phyloP scores from a whole-genome alignment of 1,140 invertebrate genomes.

The Halyomorpha halys region DNA sequence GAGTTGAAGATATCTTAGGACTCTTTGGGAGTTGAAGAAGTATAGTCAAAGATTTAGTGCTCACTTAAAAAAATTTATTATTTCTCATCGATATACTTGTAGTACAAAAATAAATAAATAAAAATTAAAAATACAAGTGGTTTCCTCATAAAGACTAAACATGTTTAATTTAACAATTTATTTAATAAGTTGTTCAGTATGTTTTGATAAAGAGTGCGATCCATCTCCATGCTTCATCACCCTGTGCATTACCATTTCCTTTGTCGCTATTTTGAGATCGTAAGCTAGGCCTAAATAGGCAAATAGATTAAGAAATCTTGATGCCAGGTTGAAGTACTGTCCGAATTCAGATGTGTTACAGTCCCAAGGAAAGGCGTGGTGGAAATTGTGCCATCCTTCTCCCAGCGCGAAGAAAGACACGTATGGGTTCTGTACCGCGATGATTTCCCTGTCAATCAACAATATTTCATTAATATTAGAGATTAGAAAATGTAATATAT shows the following conservation, averaged over 20 bases:
- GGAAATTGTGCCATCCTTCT: constrained; percentile 91
- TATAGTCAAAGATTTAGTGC: too few relatives aligned
- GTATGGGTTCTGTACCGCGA: constrained; percentile 55
- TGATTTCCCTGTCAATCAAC: constrained; percentile 47
- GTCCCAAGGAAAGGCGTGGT: constrained; percentile 78
- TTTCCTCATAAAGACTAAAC: too few relatives aligned
- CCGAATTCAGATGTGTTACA: constrained; percentile 45
- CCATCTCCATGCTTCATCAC: background rate
- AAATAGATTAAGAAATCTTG: background rate
- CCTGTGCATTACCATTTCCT: background rate
- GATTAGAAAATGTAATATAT: too few relatives aligned
- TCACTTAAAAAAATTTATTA: too few relatives aligned
- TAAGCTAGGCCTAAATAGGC: background rate
- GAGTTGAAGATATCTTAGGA: too few relatives aligned
- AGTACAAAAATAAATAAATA: too few relatives aligned
- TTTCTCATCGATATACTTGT: too few relatives aligned
- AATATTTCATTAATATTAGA: too few relatives aligned
- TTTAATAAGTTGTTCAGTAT: too few relatives aligned
- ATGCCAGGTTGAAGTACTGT: constrained; percentile 41
- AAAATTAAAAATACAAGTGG: too few relatives aligned
- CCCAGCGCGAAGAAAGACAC: constrained; percentile 61
- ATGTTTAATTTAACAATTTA: too few relatives aligned
- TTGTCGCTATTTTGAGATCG: background rate
- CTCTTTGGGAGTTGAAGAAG: too few relatives aligned
- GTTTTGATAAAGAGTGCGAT: background rate